Percentiles rank a stretch among this genome's conserved stretches.
These are phyloP conservation scores for Brachionus angularis DNA, from an alignment of 1,140 invertebrate genomes.

Conservation along the genomic window DNA sequence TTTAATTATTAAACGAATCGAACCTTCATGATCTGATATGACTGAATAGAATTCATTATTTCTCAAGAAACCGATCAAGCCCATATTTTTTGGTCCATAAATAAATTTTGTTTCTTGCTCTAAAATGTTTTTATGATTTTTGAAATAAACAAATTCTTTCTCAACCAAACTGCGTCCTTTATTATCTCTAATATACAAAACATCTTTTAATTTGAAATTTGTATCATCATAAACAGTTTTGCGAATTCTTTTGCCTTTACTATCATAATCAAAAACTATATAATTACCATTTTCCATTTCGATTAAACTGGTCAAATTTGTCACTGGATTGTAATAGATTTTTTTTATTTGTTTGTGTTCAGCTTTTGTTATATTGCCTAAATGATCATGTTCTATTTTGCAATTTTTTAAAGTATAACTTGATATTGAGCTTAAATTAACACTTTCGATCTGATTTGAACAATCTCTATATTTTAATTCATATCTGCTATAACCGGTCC, in stretches of 20 bases:
- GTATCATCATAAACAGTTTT: not conserved
- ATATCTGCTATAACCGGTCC: not conserved
- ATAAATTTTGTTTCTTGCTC: not conserved
- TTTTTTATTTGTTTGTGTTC: constrained; percentile 1
- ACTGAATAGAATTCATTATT: not conserved
- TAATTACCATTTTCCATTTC: constrained; percentile 5
- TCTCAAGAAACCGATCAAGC: constrained; percentile 1
- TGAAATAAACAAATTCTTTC: not conserved
- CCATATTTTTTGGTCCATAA: constrained; percentile 14
- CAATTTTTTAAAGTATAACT: no score
- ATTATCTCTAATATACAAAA: constrained; percentile 6
- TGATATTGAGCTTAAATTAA: not conserved
- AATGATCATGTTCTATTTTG: not conserved
- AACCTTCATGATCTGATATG: constrained; percentile 6
- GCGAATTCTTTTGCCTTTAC: not conserved
- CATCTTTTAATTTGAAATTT: not conserved
- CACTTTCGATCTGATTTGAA: not conserved
- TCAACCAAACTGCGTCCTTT: constrained; percentile 14
- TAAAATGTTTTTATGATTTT: not conserved
- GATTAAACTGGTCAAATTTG: constrained; percentile 16
- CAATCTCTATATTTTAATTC: not conserved
- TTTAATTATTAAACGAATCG: not conserved
- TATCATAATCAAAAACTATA: not conserved
- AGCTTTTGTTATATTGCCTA: constrained; percentile 10
- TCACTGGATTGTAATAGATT: constrained; percentile 3